Percentiles rank a stretch among this genome's conserved stretches.
Evolutionary conservation across 1,140 invertebrate genomes (phyloP).

Genomic region (Luehdorfia chinensis): DNA sequence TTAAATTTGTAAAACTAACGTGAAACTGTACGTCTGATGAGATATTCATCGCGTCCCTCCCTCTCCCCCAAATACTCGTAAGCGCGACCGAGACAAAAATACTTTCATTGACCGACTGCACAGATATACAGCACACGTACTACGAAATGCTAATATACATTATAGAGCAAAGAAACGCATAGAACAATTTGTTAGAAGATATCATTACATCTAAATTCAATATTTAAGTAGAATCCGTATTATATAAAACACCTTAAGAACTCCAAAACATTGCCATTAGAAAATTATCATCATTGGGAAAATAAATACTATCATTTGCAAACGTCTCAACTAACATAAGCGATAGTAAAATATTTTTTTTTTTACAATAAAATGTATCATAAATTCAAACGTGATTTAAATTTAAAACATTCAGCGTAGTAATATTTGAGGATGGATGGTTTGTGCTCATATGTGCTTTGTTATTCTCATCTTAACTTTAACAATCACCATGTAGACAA

Average conservation of each 20-base stretch:
- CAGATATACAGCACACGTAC: constrained; percentile 26
- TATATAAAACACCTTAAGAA: constrained; percentile 64
- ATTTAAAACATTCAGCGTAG: constrained; percentile 66
- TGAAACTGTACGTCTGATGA: constrained; percentile 14
- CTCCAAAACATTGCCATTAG: constrained; percentile 58
- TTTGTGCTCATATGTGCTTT: constrained; percentile 75
- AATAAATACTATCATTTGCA: constrained; percentile 74
- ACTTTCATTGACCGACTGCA: constrained; percentile 20
- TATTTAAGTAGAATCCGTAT: constrained; percentile 63
- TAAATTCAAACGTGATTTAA: constrained; percentile 76
- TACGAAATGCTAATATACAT: constrained; percentile 46
- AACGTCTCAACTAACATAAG: constrained; percentile 74
- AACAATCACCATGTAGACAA: constrained; percentile 66
- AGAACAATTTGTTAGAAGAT: constrained; percentile 37
- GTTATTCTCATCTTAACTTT: constrained; percentile 62
- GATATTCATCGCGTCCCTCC: constrained; percentile 18
- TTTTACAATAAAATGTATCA: constrained; percentile 76
- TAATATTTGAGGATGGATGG: constrained; percentile 71
- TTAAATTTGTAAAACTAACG: constrained; percentile 24
- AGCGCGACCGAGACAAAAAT: constrained; percentile 11
- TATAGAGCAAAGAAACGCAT: constrained; percentile 49
- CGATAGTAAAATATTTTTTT: constrained; percentile 71
- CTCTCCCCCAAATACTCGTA: constrained; percentile 13
- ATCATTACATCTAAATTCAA: constrained; percentile 56
- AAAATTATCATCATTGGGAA: constrained; percentile 58